Base-by-base conservation (phyloP, 1,140 invertebrate species). In the Drosophila parabipectinata region DNA sequence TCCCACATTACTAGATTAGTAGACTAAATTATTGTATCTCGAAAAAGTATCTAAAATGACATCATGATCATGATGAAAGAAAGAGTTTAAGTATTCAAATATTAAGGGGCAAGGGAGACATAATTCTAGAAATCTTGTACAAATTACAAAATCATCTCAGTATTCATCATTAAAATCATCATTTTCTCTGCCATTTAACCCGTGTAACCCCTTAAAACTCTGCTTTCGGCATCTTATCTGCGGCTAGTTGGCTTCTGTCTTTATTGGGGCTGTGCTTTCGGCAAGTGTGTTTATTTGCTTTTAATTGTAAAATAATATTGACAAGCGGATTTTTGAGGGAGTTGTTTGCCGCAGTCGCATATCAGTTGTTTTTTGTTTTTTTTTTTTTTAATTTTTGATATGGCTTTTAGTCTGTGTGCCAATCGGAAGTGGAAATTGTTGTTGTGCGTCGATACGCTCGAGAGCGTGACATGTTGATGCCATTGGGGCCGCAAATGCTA, bases 361-460 rank as follows among this genome's bases (percentile, higher is more conserved):
- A 74, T 66, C 48, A 34, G 26, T n/a, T 15, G 34, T 41, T 56
- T 54, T 12, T 44, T n/a, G n/a, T n/a, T 52, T 63, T 63, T 12
- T n/a, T 21, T 15, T 15, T 15, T 15, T 15, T 15, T 15, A 15
- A 54, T 18, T 41, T 64, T 69, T 68, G 44, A 72, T 67, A 67
- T 64, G 59, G 3, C 28, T 52, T 41, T 61, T 44, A 44, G 34
- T 54, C 52, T 74, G 61, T 62, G 68, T 64, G 55, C 58, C 61
- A 82, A 78, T 87, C 83, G 83, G 82, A 87, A 87, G 82, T 87
- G 78, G 75, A 60, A 82, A 87, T 76, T 82, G 67, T 84, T 84
- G 68, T 79, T 55, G 74, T 68, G 59, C 66, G n/a, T 69, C 75
- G 82, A 82, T 69, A 69, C 78, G 79, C 83, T 82, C 60, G 66